Conservation (phyloP, 37 sponge, comb jelly and placozoan species). For the Oopsacas minuta region DNA sequence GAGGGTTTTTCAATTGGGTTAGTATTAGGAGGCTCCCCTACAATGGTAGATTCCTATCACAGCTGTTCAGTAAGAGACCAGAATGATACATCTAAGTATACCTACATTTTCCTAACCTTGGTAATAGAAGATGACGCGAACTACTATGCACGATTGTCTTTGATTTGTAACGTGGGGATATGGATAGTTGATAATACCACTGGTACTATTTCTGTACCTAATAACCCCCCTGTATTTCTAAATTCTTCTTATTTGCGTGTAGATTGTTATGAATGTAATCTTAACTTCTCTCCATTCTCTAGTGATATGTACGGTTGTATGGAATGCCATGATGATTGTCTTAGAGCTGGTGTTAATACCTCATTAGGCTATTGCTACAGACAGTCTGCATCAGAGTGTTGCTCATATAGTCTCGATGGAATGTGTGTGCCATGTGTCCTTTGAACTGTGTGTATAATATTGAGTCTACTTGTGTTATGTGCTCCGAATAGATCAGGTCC, state of each 20-base stretch:
- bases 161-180: neutral
- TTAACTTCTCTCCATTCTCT: neutral
- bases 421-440: neutral
- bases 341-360: neutral
- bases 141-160: neutral
- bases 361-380: neutral
- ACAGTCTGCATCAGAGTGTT: neutral
- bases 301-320: neutral
- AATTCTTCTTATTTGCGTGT: neutral
- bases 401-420: neutral
- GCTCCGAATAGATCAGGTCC: conserved; percentile 2
- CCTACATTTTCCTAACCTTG: neutral
- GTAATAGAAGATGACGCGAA: neutral
- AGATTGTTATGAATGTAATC: neutral
- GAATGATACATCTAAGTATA: neutral
- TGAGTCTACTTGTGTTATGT: neutral
- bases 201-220: neutral
- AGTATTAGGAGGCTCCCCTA: no score
- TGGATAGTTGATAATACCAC: neutral
- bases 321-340: neutral
- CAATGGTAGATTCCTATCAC: no score
- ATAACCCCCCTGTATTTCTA: neutral
- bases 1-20: no score
- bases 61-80: no score
- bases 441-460: neutral